A percentile compares a stretch with the other conserved stretches of the same genome.
phyloP scores from a whole-genome alignment of 2,888 invertebrate genomes.

The Caenorhabditis japonica region DNA sequence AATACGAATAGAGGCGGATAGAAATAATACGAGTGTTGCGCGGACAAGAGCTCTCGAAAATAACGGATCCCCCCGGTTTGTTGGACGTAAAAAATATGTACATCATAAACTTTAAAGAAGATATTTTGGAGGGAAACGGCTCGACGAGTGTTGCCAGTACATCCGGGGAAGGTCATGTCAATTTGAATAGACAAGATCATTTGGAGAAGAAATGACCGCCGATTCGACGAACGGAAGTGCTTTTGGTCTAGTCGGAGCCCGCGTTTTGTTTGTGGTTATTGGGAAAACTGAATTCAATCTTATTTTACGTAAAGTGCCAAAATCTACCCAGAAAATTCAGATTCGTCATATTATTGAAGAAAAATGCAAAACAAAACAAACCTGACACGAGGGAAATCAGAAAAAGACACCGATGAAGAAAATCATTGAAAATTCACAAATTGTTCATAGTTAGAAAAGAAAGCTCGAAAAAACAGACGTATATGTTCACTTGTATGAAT shows the following conservation, averaged over 20 bases:
- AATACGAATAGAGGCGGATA: constrained; percentile 10
- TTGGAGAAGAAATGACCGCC: constrained; percentile 6
- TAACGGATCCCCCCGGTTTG: constrained; percentile 34
- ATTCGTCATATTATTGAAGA: no score
- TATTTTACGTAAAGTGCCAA: neutral
- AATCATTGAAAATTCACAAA: no score
- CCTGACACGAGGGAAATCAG: no score
- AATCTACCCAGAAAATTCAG: neutral
- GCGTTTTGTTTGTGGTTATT: no score
- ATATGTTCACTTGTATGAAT: constrained; percentile 16
- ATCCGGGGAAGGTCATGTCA: constrained; percentile 54
- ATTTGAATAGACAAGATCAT: constrained; percentile 37
- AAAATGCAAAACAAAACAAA: no score
- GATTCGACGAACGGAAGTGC: constrained; percentile 12
- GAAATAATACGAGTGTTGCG: constrained; percentile 31
- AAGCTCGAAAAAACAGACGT: no score
- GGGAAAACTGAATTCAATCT: no score
- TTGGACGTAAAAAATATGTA: no score
- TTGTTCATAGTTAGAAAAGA: no score
- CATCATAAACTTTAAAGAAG: no score
- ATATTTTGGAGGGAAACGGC: neutral
- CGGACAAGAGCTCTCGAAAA: constrained; percentile 18
- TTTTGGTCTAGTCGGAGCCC: constrained; percentile 15
- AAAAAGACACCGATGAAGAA: no score
- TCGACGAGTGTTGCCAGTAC: constrained; percentile 43